phyloP scores from a whole-genome alignment of 2,113 vertebrate species.

The Scortum barcoo region DNA sequence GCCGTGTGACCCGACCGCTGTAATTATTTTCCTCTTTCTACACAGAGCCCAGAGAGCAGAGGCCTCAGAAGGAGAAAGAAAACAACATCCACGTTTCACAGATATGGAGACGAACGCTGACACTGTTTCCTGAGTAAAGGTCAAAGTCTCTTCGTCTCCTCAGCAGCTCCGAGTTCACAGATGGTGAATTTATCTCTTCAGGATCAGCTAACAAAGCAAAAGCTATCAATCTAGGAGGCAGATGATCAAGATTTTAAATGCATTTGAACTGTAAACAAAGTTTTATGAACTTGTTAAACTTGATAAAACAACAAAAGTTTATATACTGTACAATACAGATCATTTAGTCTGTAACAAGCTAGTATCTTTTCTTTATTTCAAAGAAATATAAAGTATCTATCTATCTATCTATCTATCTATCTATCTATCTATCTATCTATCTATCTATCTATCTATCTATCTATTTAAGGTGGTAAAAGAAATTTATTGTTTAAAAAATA shows the following conservation, averaged over 20 bases:
- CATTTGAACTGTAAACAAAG: neutral
- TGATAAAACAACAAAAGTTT: neutral
- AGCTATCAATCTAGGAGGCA: conserved; percentile 7
- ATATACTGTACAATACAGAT: no score
- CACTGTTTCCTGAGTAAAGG: conserved; percentile 54
- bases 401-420: no score
- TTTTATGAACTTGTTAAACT: neutral
- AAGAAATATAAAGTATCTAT: no score
- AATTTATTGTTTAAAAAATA: no score
- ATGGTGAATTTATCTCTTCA: conserved; percentile 9
- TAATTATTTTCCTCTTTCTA: conserved; percentile 75
- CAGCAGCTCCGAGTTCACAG: conserved; percentile 10
- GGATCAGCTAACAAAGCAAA: neutral
- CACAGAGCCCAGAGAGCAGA: conserved; percentile 46
- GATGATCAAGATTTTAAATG: neutral
- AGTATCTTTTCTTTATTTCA: no score
- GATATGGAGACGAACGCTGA: conserved; percentile 35
- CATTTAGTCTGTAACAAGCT: no score
- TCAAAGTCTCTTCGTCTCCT: conserved; percentile 65
- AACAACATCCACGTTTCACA: conserved; percentile 46
- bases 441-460: no score
- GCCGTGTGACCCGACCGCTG: conserved; percentile 60
- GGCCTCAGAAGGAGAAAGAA: conserved; percentile 44
- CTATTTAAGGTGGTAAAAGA: no score
- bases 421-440: no score